Percentiles rank a stretch among this genome's conserved stretches.
Evolutionary conservation across 1,140 invertebrate genomes (phyloP).

Genomic region (Pseudomyrmex sp.): DNA sequence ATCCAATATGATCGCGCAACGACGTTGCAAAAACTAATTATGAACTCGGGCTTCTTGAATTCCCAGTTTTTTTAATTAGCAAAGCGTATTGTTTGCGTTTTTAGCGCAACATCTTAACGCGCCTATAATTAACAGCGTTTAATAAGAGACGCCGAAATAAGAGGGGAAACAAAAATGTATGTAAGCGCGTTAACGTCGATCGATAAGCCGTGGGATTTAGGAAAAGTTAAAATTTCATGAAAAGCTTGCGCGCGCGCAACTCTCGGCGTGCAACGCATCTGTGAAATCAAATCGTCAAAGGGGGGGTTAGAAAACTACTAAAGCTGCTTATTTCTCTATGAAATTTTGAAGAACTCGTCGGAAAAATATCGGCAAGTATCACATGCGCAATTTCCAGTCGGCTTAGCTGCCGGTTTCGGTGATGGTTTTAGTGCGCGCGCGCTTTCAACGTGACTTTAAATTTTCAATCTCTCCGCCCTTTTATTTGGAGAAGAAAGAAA

Average conservation of each 20-base stretch:
- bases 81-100: neutral
- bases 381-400: neutral
- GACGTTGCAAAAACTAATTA: constrained; percentile 18
- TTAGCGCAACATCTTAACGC: too few species aligned
- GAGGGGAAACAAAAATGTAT: neutral
- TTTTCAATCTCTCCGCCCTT: neutral
- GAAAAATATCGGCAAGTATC: constrained; percentile 1
- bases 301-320: neutral
- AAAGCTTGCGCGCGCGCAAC: neutral
- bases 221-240: constrained; percentile 22
- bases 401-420: too few species aligned
- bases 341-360: constrained; percentile 4
- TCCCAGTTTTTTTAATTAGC: constrained; percentile 11
- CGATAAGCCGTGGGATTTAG: neutral
- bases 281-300: neutral
- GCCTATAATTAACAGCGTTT: constrained; percentile 20
- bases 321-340: neutral
- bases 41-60: constrained; percentile 1
- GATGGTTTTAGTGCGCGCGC: too few species aligned
- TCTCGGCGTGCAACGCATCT: neutral
- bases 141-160: neutral
- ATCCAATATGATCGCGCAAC: neutral
- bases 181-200: neutral
- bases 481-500: neutral
- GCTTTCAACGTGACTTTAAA: neutral